Evolutionary conservation across 2,113 vertebrate genomes (phyloP).

Genomic region (Xyliphius kryptos): DNA sequence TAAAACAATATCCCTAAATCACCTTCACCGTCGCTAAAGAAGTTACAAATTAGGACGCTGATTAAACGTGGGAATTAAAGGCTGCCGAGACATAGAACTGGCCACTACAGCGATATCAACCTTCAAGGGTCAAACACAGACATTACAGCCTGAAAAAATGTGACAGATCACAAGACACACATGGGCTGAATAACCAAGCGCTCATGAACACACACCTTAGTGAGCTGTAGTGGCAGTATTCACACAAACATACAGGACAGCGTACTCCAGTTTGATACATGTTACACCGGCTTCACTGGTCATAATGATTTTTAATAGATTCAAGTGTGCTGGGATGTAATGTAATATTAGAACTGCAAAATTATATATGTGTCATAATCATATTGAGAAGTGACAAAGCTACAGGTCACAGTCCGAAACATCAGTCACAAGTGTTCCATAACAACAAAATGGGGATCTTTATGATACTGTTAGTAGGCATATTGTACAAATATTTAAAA

Average conservation of each 20-base stretch:
- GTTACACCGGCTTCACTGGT: no score
- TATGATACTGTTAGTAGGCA: not conserved
- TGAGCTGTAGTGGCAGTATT: not conserved
- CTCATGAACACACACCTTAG: conserved; percentile 7
- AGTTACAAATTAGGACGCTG: conserved; percentile 32
- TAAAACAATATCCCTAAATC: not conserved
- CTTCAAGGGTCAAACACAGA: conserved; percentile 6
- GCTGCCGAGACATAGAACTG: conserved; percentile 10
- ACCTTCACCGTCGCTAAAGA: no score
- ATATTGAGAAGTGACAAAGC: conserved; percentile 28
- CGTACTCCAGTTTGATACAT: no score
- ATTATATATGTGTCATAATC: conserved; percentile 28
- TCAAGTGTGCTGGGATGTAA: conserved; percentile 16
- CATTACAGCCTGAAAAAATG: conserved; percentile 13
- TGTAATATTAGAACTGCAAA: conserved; percentile 12
- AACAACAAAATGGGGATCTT: not conserved
- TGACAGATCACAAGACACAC: conserved; percentile 6
- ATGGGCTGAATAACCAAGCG: not conserved
- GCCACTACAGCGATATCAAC: conserved; percentile 9
- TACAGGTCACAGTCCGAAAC: not conserved
- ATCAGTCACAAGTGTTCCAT: not conserved
- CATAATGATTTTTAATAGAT: conserved; percentile 3
- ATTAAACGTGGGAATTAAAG: conserved; percentile 27
- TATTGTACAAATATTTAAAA: no score
- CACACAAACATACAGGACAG: not conserved